Conservation (phyloP, 2,797 vertebrate genomes). For the Picus viridis region DNA sequence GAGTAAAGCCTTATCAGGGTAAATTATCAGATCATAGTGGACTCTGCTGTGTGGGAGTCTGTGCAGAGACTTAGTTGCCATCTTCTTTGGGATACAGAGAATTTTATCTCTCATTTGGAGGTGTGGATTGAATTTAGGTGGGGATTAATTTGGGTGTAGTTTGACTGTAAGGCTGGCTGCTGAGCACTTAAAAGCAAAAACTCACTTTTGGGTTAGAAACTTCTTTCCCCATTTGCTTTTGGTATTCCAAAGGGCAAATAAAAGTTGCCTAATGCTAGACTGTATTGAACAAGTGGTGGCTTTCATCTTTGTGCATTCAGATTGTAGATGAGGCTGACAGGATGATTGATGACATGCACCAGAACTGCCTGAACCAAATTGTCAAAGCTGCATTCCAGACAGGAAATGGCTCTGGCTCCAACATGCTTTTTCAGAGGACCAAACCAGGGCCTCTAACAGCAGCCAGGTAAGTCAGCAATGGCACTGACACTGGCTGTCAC, state of each 20-base stretch:
- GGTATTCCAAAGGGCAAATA: background rate
- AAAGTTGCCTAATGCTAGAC: background rate
- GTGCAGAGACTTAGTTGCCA: background rate
- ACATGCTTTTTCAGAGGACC: constrained; percentile 79
- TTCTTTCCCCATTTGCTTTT: background rate
- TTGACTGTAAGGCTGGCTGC: background rate
- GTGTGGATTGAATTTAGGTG: background rate
- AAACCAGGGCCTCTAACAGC: constrained; percentile 82
- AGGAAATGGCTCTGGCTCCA: background rate
- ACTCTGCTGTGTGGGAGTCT: background rate
- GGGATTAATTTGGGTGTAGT: background rate
- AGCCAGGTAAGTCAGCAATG: constrained; percentile 80
- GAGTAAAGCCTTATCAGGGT: background rate
- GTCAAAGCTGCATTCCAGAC: constrained; percentile 81
- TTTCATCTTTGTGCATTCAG: constrained; percentile 65
- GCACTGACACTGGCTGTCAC: background rate
- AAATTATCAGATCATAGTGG: background rate
- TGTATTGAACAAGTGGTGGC: background rate
- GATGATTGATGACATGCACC: constrained; percentile 97
- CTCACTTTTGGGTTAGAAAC: background rate
- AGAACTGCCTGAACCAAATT: constrained; percentile 91
- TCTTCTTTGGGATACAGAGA: background rate
- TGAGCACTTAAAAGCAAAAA: background rate
- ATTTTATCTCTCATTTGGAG: background rate
- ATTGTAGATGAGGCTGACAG: constrained; percentile 94